Evolutionary conservation across 2,888 invertebrate species (phyloP), one percentile per base, ranked within the genome.

Genomic region (Pterostichus niger): DNA sequence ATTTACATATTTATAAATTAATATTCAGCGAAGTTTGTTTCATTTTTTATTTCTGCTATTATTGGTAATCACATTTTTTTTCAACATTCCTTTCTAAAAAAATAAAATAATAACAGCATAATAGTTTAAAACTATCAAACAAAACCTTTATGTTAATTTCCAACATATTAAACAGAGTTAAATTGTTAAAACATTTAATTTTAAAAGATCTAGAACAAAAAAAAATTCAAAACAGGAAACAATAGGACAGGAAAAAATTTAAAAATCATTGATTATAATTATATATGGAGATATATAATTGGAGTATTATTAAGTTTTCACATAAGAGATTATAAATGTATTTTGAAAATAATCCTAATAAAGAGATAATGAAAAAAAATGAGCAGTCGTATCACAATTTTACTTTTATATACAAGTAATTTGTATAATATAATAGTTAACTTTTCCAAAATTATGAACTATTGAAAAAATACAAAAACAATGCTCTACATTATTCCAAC

Each of bases 301-400:
- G 33, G 64, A 64, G 64, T 64, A 64, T 64, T 64, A 64, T 64
- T 49, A 49, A 49, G 49, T 56, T 13, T 71, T 64, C 40, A 71
- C 40, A 71, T 44, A 71, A 71, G 33, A 56, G 35, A 64, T 49
- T 49, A 49, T 49, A 49, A 49, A 49, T 17, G 17, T 40, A 71
- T 71, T 71, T 71, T 71, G 68, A 71, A 71, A 71, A 71, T 71
- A 71, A 71, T 44, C 17, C 68, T 71, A 71, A 71, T 61, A 68
- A 35, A 64, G n/a, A 52, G 52, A 52, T 17, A 71, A 44, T 71
- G 40, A 40, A 71, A 64, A n/a, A 64, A 64, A 56, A 56, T 56
- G 56, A 56, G 24, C 68, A 40, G 68, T 64, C 13, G 59, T 75
- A 75, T 52, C 54, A 75, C 75, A 75, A 49, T 17, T 73, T 46